Evolutionary conservation across 2,113 vertebrate genomes (phyloP).

Genomic region (Melanostigma gelatinosum): DNA sequence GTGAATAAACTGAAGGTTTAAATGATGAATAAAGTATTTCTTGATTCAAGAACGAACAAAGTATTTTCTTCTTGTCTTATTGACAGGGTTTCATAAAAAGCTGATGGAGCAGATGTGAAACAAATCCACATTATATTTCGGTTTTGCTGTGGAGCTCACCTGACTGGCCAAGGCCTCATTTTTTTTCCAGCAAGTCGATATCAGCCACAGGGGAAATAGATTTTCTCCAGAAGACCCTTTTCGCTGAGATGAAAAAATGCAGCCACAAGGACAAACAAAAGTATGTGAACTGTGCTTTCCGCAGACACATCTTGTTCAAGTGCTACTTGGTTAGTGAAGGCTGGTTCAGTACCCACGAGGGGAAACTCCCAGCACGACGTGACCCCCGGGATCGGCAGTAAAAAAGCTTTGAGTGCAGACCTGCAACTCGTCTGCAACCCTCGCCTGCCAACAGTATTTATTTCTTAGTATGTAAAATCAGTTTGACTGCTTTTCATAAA

Average conservation of each 20-base stretch:
- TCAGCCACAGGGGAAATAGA: conserved; percentile 71
- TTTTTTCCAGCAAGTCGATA: conserved; percentile 88
- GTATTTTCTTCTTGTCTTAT: too few species aligned
- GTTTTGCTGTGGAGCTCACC: conserved; percentile 72
- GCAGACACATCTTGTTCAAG: conserved; percentile 76
- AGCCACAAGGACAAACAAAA: conserved; percentile 8
- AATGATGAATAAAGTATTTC: too few species aligned
- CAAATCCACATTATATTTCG: neutral
- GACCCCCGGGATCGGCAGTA: conserved; percentile 26
- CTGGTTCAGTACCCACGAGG: conserved; percentile 86
- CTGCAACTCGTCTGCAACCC: conserved; percentile 83
- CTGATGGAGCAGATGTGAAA: too few species aligned
- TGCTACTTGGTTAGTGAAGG: conserved; percentile 86
- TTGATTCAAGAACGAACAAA: too few species aligned
- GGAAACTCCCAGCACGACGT: conserved; percentile 72
- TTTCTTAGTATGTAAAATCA: neutral
- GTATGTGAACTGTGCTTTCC: conserved; percentile 3
- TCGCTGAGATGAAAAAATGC: conserved; percentile 22
- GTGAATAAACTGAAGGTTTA: too few species aligned
- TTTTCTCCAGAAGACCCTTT: conserved; percentile 41
- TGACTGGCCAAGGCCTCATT: conserved; percentile 90
- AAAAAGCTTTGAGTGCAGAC: conserved; percentile 70
- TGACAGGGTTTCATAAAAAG: too few species aligned
- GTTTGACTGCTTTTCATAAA: conserved; percentile 84
- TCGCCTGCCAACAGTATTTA: conserved; percentile 84